Evolutionary conservation across 2,113 vertebrate genomes (phyloP), one percentile per base, ranked within the genome.

Genomic region (Nesoenas mayeri): DNA sequence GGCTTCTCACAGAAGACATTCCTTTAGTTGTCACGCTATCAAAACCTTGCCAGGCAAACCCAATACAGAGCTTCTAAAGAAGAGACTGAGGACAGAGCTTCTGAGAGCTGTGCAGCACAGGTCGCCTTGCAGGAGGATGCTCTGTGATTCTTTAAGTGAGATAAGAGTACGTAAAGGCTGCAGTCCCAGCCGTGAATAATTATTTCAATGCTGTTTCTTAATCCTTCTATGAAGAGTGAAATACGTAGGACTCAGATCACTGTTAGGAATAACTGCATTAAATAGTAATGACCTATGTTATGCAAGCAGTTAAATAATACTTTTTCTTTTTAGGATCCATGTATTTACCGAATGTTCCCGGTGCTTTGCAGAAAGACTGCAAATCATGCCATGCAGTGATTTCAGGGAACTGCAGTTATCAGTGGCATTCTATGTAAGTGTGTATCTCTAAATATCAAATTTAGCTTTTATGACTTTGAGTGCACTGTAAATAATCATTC

Each of bases 401-500:
- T 89, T 86, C 32, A 83, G n/a, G 4, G 15, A 67, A 84, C 17
- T 73, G 28, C 11, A 29, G 25, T 29, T 70, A 83, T 89, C 8
- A 0, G n/a, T 58, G 18, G 5, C 28, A 50, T 31, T 80, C 21
- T 40, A 15, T n/a, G 0, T 26, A 66, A 34, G 9, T 34, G 5
- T 53, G 5, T 73, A n/a, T 32, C 31, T 66, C 56, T 47, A 54
- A 74, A 47, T 1, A 58, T 10, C 21, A 40, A 57, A 19, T 69
- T 65, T 25, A 47, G 36, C 25, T 83, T 92, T 86, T 38, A 5
- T 50, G 83, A 79, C 5, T 85, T 91, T 31, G 26, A 2, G 13
- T 67, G 28, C 25, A 51, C 36, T 47, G 24, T 28, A 91, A 93
- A 40, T 40, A 89, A 91, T 32, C 26, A 57, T 34, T 60, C 74